These are phyloP conservation scores for Metellina segmentata DNA, from an alignment of 2,888 invertebrate genomes.

Conservation along the genomic window DNA sequence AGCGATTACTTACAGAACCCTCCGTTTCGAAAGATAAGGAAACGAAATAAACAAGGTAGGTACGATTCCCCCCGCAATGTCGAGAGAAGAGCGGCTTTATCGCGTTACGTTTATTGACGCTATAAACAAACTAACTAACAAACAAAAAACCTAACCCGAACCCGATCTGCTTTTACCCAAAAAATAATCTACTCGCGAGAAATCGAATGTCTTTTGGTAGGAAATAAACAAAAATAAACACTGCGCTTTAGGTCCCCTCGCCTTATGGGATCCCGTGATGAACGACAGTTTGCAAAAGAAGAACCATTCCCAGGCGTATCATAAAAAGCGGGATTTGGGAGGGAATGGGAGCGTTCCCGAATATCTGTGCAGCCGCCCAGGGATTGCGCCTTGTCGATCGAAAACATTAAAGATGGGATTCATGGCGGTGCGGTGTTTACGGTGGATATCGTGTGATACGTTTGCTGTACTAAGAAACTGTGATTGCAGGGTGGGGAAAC, in stretches of 20 bases:
- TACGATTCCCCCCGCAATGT: neutral
- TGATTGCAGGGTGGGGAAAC: neutral
- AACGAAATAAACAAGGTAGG: neutral
- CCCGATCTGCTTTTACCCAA: neutral
- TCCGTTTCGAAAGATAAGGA: neutral
- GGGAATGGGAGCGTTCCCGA: slow-evolving; percentile 16
- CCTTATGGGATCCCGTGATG: slow-evolving; percentile 30
- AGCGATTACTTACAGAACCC: neutral
- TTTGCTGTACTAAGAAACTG: neutral
- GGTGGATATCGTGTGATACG: neutral
- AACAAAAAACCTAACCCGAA: neutral
- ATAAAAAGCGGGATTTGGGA: slow-evolving; percentile 42
- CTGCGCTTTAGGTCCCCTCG: neutral
- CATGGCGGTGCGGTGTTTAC: neutral
- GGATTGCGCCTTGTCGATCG: slow-evolving; percentile 37
- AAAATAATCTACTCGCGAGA: slow-evolving; percentile 10
- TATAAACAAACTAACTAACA: slow-evolving; percentile 11
- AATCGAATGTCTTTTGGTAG: neutral
- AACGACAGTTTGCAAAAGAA: slow-evolving; percentile 57
- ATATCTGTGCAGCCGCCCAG: slow-evolving; percentile 15
- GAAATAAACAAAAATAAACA: slow-evolving; percentile 17
- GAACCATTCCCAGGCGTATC: neutral
- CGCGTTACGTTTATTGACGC: slow-evolving; percentile 15
- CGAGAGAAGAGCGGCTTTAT: neutral
- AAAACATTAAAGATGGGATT: slow-evolving; percentile 35